These are phyloP conservation scores for Matsumurasca onukii DNA, from an alignment of 1,140 invertebrate genomes.

Conservation along the genomic window DNA sequence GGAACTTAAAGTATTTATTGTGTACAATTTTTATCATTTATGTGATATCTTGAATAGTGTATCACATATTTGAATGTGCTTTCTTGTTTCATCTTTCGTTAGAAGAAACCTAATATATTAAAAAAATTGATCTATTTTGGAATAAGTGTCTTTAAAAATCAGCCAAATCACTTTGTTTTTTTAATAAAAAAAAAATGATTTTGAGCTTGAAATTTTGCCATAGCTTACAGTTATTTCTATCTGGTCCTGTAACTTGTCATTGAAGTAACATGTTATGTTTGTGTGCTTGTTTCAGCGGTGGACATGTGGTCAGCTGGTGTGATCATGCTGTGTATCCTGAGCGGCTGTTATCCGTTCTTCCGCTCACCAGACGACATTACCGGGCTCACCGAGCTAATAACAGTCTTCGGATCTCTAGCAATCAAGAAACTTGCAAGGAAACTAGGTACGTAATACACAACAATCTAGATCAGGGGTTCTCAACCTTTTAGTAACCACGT, in stretches of 20 bases:
- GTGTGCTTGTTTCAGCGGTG: constrained; percentile 59
- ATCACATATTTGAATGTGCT: too few relatives aligned
- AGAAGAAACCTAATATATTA: too few relatives aligned
- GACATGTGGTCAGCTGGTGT: constrained; percentile 90
- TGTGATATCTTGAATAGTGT: too few relatives aligned
- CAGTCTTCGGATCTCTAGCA: constrained; percentile 71
- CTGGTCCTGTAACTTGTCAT: neutral
- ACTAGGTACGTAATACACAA: constrained; percentile 56
- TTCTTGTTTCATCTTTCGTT: too few relatives aligned
- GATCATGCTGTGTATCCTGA: constrained; percentile 78
- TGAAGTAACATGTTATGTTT: too few relatives aligned
- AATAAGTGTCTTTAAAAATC: too few relatives aligned
- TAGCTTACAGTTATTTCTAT: neutral
- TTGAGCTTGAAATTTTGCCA: neutral
- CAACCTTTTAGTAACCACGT: too few relatives aligned
- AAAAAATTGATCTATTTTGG: too few relatives aligned
- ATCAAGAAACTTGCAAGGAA: constrained; percentile 66
- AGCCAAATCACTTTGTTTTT: too few relatives aligned
- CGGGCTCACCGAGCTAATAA: constrained; percentile 80
- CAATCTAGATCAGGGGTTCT: neutral
- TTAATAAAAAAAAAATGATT: neutral
- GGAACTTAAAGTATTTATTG: too few relatives aligned
- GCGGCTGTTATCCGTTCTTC: constrained; percentile 82
- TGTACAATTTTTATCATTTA: too few relatives aligned
- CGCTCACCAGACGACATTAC: constrained; percentile 76